phyloP scores from a whole-genome alignment of 2,888 invertebrate genomes.

The Nudaria mundana region DNA sequence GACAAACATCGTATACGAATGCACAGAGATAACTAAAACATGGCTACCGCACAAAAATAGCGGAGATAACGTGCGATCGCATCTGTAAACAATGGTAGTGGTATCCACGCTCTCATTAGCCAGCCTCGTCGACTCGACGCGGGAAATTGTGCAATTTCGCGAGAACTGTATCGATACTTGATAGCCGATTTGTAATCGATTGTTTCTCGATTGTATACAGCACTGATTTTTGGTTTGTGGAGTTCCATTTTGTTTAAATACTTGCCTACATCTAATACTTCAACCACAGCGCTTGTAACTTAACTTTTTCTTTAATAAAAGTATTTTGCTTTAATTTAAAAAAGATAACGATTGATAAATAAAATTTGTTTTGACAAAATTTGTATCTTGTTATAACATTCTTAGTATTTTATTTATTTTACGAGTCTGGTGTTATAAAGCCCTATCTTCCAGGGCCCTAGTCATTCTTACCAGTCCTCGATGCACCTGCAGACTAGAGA shows the following conservation, averaged over 20 bases:
- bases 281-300: no score
- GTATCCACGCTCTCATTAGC: constrained; percentile 77
- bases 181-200: constrained; percentile 63
- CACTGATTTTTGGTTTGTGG: constrained; percentile 25
- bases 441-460: no score
- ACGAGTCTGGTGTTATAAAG: no score
- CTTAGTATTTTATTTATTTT: no score
- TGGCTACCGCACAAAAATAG: constrained; percentile 73
- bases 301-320: no score
- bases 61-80: constrained; percentile 65
- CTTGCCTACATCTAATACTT: no score
- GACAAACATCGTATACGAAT: constrained; percentile 56
- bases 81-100: constrained; percentile 76
- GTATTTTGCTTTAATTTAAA: no score
- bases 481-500: no score
- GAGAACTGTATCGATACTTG: constrained; percentile 60
- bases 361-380: no score
- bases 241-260: constrained; percentile 7
- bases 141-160: constrained; percentile 69
- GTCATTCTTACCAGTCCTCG: no score
- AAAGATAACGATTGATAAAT: no score
- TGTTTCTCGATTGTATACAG: constrained; percentile 37
- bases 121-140: constrained; percentile 59
- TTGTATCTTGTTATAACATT: no score
- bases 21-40: constrained; percentile 70